Evolutionary conservation across 2,797 vertebrate species (phyloP), one percentile per base, ranked within the genome.

Genomic region (Crocodylus rhombifer): DNA sequence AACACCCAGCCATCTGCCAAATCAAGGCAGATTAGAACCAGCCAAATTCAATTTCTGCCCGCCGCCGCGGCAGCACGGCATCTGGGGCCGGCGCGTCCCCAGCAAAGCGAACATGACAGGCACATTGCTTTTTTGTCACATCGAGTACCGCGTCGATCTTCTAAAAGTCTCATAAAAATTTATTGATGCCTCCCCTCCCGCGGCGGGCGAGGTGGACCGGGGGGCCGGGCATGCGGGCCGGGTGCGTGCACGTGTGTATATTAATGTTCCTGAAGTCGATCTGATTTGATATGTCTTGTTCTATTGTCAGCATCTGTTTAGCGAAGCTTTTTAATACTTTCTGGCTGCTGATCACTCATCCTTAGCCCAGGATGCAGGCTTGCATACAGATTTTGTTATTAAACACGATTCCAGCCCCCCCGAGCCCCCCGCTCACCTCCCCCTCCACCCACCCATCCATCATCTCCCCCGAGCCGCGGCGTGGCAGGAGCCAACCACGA

Each of bases 251-350:
- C 90, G 86, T 95, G 96, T 96, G 97, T 98, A 97, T 98, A 98
- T 98, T 98, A 98, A 98, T 98, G 98, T 97, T 98, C 96, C 98
- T 97, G 97, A 98, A 98, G 98, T 98, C 98, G 98, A 98, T 98
- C 98, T 98, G 98, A 98, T 98, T 98, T 98, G 98, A 98, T 98
- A 98, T 96, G 98, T 98, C 98, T 98, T 98, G 98, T 98, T 98
- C 98, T 97, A 98, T 98, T 98, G 98, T 98, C 98, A 98, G 98
- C 97, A 98, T 98, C 98, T 98, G 98, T 98, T 98, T 98, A 98
- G 98, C 96, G 71, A 97, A 98, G 97, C 97, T 98, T 98, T 98
- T 98, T 99, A 98, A 98, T 98, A 98, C 98, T 98, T 98, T 98
- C 98, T 98, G 98, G 97, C 98, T 98, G 98, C 97, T 98, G 98